Conservation (phyloP, 2,797 vertebrate species). For the Hippoglossus hippoglossus region DNA sequence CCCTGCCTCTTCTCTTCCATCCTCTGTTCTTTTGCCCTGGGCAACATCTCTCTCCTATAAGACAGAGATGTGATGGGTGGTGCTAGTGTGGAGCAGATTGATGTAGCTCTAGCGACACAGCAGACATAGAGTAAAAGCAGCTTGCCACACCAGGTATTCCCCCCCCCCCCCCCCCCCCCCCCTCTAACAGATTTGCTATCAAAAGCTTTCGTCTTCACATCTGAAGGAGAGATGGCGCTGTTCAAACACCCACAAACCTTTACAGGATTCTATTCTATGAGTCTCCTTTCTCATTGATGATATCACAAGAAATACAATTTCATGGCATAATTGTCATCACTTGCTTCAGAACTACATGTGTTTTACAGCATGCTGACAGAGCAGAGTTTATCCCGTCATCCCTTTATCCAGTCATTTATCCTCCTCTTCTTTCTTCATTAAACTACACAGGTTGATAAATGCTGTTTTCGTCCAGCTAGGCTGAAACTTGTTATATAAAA, state of each 20-base stretch:
- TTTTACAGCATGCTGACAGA: slow-evolving; percentile 29
- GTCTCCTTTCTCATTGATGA: slow-evolving; percentile 30
- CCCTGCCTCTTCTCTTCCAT: slow-evolving; percentile 37
- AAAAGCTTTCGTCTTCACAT: slow-evolving; percentile 64
- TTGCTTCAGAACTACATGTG: slow-evolving; percentile 22
- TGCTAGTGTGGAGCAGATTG: slow-evolving; percentile 54
- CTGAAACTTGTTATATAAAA: slow-evolving; percentile 62
- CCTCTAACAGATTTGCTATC: slow-evolving; percentile 69
- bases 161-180: too few species aligned
- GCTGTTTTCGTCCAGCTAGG: slow-evolving; percentile 46
- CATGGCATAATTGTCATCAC: slow-evolving; percentile 49
- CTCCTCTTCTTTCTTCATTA: slow-evolving; percentile 41
- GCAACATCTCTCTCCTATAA: slow-evolving; percentile 64
- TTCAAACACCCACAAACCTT: slow-evolving; percentile 50
- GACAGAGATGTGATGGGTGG: slow-evolving; percentile 63
- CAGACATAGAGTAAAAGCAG: slow-evolving; percentile 70
- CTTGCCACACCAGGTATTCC: slow-evolving; percentile 59
- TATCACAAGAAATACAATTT: slow-evolving; percentile 64
- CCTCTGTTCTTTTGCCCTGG: slow-evolving; percentile 55
- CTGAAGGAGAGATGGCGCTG: slow-evolving; percentile 53
- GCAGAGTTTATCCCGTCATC: slow-evolving; percentile 35
- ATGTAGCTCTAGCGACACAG: slow-evolving; percentile 55
- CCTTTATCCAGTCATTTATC: slow-evolving; percentile 44
- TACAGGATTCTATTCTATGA: slow-evolving; percentile 39
- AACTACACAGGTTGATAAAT: slow-evolving; percentile 44